These are phyloP conservation scores for Falco peregrinus DNA, from an alignment of 2,797 vertebrate genomes.

Conservation along the genomic window DNA sequence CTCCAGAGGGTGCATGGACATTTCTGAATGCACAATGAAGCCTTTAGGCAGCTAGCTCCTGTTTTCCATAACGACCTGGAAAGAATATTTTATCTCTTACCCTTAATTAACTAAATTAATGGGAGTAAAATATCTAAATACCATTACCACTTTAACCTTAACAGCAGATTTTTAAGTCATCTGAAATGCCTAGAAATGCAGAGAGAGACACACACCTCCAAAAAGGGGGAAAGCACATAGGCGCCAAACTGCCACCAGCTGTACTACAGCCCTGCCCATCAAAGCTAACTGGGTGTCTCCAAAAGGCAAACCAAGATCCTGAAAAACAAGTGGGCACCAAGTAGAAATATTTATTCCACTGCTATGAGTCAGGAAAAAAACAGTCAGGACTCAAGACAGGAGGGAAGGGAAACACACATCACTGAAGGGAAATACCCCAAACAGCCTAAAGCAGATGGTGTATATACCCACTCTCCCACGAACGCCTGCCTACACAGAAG, in stretches of 20 bases:
- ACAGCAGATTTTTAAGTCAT: neutral
- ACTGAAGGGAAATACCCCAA: neutral
- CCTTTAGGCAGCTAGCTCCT: neutral
- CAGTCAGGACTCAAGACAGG: neutral
- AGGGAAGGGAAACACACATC: neutral
- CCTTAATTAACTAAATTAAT: neutral
- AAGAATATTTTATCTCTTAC: neutral
- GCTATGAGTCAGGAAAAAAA: neutral
- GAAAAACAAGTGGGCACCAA: neutral
- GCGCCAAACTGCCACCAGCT: neutral
- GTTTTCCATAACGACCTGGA: neutral
- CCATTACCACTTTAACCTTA: neutral
- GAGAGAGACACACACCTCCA: neutral
- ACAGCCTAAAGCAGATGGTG: neutral
- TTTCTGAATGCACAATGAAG: neutral
- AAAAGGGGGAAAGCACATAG: neutral
- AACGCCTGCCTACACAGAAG: neutral
- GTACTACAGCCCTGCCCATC: neutral
- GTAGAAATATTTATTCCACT: neutral
- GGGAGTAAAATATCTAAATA: neutral
- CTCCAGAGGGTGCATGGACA: fast-evolving
- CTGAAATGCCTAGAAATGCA: neutral
- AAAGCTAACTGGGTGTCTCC: neutral
- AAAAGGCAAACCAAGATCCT: neutral
- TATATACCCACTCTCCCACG: neutral